Evolutionary conservation across 2,888 invertebrate species (phyloP).

Genomic region (Eurois occulta): DNA sequence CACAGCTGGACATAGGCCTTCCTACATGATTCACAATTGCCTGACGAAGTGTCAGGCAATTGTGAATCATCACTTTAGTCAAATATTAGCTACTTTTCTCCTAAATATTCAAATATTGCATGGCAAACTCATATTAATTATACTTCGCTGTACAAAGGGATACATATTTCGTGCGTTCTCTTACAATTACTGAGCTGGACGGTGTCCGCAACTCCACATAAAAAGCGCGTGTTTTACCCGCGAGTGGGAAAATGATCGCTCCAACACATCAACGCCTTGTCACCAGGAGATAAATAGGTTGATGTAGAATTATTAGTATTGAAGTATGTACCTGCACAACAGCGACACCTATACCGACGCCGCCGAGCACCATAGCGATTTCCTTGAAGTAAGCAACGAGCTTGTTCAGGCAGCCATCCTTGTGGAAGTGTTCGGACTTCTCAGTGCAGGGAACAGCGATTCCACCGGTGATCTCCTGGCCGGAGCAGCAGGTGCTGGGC

Average conservation of each 20-base stretch:
- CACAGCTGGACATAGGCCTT: background rate
- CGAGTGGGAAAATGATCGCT: background rate
- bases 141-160: background rate
- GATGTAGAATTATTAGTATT: constrained; percentile 32
- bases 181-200: no score
- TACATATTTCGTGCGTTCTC: no score
- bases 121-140: no score
- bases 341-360: constrained; percentile 96
- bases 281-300: background rate
- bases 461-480: constrained; percentile 88
- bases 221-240: background rate
- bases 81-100: background rate
- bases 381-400: constrained; percentile 92
- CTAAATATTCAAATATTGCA: background rate
- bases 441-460: constrained; percentile 82
- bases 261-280: background rate
- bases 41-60: no score
- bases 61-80: no score
- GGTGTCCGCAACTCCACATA: background rate
- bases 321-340: constrained; percentile 95
- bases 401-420: constrained; percentile 92
- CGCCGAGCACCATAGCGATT: constrained; percentile 94
- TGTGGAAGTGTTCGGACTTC: constrained; percentile 79
- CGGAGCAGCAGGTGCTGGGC: constrained; percentile 93
- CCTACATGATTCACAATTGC: background rate